A percentile compares a stretch with the other conserved stretches of the same genome.
phyloP scores from a whole-genome alignment of 1,140 invertebrate genomes.

The Linepithema humile region DNA sequence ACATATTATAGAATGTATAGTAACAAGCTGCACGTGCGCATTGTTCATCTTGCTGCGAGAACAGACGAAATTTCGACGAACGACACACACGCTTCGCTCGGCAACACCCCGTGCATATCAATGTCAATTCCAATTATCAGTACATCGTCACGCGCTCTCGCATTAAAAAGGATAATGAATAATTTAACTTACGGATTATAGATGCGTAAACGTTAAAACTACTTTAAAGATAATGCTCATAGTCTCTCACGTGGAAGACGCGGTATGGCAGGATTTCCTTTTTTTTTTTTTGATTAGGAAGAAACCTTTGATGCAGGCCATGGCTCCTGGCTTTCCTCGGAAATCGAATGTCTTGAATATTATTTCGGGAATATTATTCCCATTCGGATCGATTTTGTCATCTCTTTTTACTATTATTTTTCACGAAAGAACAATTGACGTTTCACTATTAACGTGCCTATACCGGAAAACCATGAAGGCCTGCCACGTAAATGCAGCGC shows the following conservation, averaged over 20 bases:
- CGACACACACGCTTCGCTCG: background rate
- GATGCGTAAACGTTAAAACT: constrained; percentile 73
- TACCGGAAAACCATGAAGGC: constrained; percentile 16
- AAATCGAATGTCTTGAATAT: background rate
- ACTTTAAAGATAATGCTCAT: constrained; percentile 71
- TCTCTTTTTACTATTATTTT: background rate
- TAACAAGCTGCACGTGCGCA: constrained; percentile 7
- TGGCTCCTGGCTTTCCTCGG: constrained; percentile 16
- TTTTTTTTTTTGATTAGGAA: constrained; percentile 73
- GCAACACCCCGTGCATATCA: background rate
- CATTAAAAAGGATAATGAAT: constrained; percentile 56
- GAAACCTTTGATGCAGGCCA: constrained; percentile 52
- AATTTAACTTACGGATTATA: constrained; percentile 74
- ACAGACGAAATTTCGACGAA: background rate
- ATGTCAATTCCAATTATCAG: background rate
- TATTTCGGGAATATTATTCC: background rate
- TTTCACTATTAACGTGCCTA: background rate
- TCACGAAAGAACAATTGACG: background rate
- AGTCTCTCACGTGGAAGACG: constrained; percentile 79
- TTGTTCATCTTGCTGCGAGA: background rate
- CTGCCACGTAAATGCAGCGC: constrained; percentile 15
- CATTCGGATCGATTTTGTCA: background rate
- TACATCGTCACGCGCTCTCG: background rate
- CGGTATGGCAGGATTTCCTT: constrained; percentile 78
- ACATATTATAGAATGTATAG: constrained; percentile 45